Conservation (phyloP, 2,888 invertebrate genomes). For the Agrilus mali region DNA sequence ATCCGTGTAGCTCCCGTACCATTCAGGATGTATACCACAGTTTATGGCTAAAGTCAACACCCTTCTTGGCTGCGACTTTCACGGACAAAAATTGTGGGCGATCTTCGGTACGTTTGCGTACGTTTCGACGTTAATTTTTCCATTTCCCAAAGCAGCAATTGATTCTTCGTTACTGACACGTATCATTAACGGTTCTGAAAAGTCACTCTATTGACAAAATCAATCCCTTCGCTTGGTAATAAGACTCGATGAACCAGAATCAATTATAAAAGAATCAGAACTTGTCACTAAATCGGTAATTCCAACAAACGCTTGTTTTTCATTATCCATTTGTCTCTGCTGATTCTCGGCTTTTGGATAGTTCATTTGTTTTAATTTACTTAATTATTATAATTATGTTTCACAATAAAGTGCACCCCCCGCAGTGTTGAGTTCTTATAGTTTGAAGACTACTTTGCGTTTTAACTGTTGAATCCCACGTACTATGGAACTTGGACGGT, state of each 20-base stretch:
- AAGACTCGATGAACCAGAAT: background rate
- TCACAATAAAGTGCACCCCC: slow-evolving; percentile 1
- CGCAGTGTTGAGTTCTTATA: slow-evolving; percentile 3
- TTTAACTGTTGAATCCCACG: too few species aligned
- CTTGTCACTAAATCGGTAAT: too few species aligned
- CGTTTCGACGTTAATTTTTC: background rate
- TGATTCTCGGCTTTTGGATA: too few species aligned
- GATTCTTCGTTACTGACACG: background rate
- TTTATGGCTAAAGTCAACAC: background rate
- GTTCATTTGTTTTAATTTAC: too few species aligned
- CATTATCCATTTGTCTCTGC: too few species aligned
- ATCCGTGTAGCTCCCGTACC: slow-evolving; percentile 9
- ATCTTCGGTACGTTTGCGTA: background rate
- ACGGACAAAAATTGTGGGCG: background rate
- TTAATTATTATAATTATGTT: background rate
- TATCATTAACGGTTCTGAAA: background rate
- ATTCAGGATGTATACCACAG: too few species aligned
- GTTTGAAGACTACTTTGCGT: slow-evolving; percentile 3
- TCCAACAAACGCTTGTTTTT: too few species aligned
- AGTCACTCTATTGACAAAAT: background rate
- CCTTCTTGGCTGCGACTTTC: background rate
- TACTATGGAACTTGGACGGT: too few species aligned
- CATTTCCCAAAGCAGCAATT: background rate
- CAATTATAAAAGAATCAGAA: background rate
- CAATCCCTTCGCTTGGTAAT: background rate